These are phyloP conservation scores for Tetramorium alpestre DNA, from an alignment of 1,140 invertebrate species.

Conservation along the genomic window DNA sequence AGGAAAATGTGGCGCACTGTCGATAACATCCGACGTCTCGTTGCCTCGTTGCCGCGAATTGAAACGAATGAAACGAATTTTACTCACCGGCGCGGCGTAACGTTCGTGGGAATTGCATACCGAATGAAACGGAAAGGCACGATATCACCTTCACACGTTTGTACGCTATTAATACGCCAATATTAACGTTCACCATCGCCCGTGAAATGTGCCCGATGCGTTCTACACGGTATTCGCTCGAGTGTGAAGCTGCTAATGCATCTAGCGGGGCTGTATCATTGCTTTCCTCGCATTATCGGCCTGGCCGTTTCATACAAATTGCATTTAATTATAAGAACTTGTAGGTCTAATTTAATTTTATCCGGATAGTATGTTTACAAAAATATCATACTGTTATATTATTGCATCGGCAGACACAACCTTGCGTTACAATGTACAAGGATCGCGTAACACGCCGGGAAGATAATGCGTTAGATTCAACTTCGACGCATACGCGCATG, in stretches of 20 bases:
- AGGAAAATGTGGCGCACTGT: not conserved
- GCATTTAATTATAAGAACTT: not conserved
- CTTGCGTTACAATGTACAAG: not conserved
- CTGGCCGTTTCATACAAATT: not conserved
- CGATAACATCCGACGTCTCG: not conserved
- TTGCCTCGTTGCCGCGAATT: not conserved
- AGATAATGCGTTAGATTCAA: not conserved
- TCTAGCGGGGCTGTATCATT: not conserved
- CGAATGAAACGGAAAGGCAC: slow-evolving; percentile 16
- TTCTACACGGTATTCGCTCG: slow-evolving; percentile 26
- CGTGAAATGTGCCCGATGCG: slow-evolving; percentile 9
- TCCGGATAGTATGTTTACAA: not conserved
- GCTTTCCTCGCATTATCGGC: slow-evolving; percentile 3
- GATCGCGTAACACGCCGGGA: not conserved
- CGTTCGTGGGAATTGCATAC: slow-evolving; percentile 7
- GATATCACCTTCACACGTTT: slow-evolving; percentile 15
- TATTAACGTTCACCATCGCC: slow-evolving; percentile 13
- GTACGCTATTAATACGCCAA: slow-evolving; percentile 15
- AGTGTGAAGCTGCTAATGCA: slow-evolving; percentile 1
- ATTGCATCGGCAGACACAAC: not conserved
- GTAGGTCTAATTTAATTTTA: not conserved
- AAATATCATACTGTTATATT: not conserved
- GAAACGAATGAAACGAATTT: not conserved
- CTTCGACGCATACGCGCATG: not conserved
- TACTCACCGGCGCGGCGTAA: not conserved